phyloP scores from a whole-genome alignment of 2,113 vertebrate genomes.

The Sorex araneus region DNA sequence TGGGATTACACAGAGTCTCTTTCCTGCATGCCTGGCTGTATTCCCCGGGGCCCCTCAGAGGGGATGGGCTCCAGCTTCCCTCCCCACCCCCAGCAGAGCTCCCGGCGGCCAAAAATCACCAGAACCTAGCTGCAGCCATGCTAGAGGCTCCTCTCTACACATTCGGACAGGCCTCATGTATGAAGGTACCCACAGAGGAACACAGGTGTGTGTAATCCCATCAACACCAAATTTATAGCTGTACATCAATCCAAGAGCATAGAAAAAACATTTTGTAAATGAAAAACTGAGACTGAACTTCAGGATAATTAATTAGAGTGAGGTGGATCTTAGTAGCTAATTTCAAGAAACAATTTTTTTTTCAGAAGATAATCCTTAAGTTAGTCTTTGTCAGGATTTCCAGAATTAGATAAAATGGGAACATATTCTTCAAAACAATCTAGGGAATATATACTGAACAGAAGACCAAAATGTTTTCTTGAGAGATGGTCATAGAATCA shows the following conservation, averaged over 20 bases:
- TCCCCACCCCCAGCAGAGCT: too few species aligned
- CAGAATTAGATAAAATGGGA: conserved; percentile 5
- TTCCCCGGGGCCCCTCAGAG: too few species aligned
- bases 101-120: too few species aligned
- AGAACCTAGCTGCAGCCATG: too few species aligned
- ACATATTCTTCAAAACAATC: not conserved
- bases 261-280: conserved; percentile 21
- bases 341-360: not conserved
- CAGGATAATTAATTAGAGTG: not conserved
- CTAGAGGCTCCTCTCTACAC: too few species aligned
- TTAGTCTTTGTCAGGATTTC: conserved; percentile 28
- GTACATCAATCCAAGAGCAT: not conserved
- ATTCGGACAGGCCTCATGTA: too few species aligned
- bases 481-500: not conserved
- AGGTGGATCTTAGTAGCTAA: not conserved
- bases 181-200: too few species aligned
- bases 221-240: not conserved
- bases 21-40: too few species aligned
- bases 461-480: conserved; percentile 17
- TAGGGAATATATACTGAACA: not conserved
- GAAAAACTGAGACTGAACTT: not conserved
- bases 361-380: not conserved
- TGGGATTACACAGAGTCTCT: too few species aligned
- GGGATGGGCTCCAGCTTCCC: too few species aligned
- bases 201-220: too few species aligned